phyloP scores from a whole-genome alignment of 2,888 invertebrate species.

The Dolichopus griseipennis region DNA sequence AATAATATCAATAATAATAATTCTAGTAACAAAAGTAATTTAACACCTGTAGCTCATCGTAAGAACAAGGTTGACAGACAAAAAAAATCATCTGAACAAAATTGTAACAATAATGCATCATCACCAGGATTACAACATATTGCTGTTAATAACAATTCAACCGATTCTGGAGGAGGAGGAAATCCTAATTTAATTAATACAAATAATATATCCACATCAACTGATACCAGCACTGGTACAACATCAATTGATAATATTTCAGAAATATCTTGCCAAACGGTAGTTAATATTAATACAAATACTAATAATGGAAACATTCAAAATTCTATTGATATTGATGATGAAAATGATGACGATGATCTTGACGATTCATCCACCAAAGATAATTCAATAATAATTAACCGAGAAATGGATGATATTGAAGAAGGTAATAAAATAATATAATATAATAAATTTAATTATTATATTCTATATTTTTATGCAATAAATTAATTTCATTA shows the following conservation, averaged over 20 bases:
- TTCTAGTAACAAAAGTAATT: conserved; percentile 14
- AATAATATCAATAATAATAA: conserved; percentile 18
- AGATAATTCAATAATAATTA: conserved; percentile 20
- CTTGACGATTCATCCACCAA: conserved; percentile 17
- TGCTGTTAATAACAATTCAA: conserved; percentile 8
- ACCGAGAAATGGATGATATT: conserved; percentile 25
- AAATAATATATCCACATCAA: conserved; percentile 15
- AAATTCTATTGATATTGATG: conserved; percentile 15
- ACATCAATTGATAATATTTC: conserved; percentile 29
- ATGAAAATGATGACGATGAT: conserved; percentile 21
- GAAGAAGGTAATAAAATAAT: conserved; percentile 23
- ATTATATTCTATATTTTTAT: background rate
- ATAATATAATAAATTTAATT: background rate
- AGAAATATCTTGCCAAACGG: conserved; percentile 31
- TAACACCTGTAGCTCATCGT: conserved; percentile 13
- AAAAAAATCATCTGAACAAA: conserved; percentile 24
- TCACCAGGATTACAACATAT: background rate
- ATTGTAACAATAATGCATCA: background rate
- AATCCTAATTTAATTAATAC: background rate
- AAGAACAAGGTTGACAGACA: conserved; percentile 17
- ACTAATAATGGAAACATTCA: conserved; percentile 16
- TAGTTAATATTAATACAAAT: conserved; percentile 20
- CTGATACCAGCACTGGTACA: conserved; percentile 16
- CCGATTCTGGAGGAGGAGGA: conserved; percentile 15
- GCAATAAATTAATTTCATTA: conserved; percentile 13